Percentiles rank a stretch among this genome's conserved stretches.
Evolutionary conservation across 2,113 vertebrate species (phyloP).

Genomic region (Meleagris gallopavo): DNA sequence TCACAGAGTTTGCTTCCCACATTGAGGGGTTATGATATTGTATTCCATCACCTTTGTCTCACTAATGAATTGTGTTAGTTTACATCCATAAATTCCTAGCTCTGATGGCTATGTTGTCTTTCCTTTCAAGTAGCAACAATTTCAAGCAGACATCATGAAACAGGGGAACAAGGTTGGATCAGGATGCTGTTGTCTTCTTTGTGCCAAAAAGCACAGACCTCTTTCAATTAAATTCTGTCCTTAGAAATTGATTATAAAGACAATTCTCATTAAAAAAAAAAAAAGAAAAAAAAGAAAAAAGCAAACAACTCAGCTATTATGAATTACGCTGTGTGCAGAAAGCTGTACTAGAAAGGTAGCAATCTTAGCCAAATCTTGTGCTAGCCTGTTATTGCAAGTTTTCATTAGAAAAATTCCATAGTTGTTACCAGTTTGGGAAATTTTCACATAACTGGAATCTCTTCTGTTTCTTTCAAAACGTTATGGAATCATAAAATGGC

Average conservation of each 20-base stretch:
- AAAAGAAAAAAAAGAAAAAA: background rate
- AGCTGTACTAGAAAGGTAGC: background rate
- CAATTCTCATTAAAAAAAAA: background rate
- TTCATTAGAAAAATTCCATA: background rate
- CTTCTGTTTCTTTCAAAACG: background rate
- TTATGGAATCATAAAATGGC: too few relatives aligned
- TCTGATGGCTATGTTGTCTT: background rate
- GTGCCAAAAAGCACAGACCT: background rate
- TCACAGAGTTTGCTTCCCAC: background rate
- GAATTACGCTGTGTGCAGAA: background rate
- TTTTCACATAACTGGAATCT: background rate
- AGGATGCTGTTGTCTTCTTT: background rate
- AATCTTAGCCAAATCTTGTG: background rate
- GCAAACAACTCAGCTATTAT: background rate
- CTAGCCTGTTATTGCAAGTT: background rate
- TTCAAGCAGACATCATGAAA: background rate
- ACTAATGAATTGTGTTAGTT: background rate
- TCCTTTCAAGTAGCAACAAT: background rate
- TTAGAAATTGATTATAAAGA: background rate
- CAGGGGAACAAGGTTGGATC: background rate
- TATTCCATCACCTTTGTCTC: background rate
- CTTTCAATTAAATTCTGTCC: background rate
- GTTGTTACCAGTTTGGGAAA: background rate
- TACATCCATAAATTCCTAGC: background rate
- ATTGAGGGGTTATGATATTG: background rate